Base-by-base conservation (phyloP, 2,888 invertebrate species). In the Petrolisthes manimaculis region DNA sequence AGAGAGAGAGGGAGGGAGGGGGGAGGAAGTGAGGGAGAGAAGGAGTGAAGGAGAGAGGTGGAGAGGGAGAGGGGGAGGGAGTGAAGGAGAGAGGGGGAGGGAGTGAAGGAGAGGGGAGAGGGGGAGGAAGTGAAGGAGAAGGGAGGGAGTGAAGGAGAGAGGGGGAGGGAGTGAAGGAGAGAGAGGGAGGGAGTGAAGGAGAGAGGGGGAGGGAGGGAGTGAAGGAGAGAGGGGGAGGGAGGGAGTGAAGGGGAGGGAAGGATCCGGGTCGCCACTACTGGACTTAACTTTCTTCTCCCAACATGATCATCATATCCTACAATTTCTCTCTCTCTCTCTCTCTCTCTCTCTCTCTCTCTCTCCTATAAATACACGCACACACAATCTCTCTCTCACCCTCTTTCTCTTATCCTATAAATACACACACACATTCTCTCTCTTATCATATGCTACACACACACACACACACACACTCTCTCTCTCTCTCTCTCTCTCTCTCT, bases 401-500 rank as follows among this genome's bases (percentile, higher is more conserved):
- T n/a, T n/a, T n/a, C n/a, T n/a, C n/a, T n/a, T n/a, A n/a, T n/a
- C n/a, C n/a, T n/a, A n/a, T n/a, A n/a, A n/a, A n/a, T n/a, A n/a
- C n/a, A n/a, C n/a, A n/a, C n/a, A n/a, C n/a, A n/a, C n/a, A n/a
- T n/a, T n/a, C n/a, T n/a, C n/a, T n/a, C n/a, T n/a, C n/a, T n/a
- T n/a, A n/a, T n/a, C n/a, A n/a, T n/a, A n/a, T n/a, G n/a, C n/a
- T n/a, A n/a, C n/a, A n/a, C n/a, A n/a, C n/a, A n/a, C n/a, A n/a
- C n/a, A n/a, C n/a, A n/a, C n/a, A n/a, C n/a, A n/a, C n/a, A n/a
- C n/a, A n/a, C n/a, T n/a, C 83, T 83, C 71, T 71, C 83, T 83
- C 71, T 71, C 83, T 83, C 83, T 67, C 83, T 83, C 83, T 67
- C 83, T 83, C 83, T 53, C 51, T 71, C 71, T 51, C 53, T 5